Conservation (phyloP, 2,888 invertebrate genomes). For the Carterocephalus palaemon region DNA sequence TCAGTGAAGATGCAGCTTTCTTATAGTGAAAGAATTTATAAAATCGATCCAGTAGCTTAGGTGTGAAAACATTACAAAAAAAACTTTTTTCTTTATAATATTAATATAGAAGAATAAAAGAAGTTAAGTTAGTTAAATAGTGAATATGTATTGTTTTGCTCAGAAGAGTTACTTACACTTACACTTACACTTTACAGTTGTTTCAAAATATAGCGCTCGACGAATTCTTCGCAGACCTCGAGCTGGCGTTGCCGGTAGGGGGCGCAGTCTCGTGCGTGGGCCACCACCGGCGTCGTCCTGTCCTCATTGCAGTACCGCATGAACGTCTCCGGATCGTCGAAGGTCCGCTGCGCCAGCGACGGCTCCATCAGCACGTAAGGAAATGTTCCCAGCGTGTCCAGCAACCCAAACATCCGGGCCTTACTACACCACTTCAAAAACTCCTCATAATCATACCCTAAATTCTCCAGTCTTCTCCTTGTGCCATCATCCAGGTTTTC, state of each 20-base stretch:
- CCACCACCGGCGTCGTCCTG: conserved; percentile 37
- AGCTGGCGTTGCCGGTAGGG: conserved; percentile 43
- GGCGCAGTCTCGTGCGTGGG: conserved; percentile 33
- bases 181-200: conserved; percentile 1
- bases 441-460: conserved; percentile 32
- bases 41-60: too few species aligned
- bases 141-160: too few species aligned
- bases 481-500: conserved; percentile 40
- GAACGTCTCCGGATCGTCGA: conserved; percentile 38
- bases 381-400: conserved; percentile 34
- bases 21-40: too few species aligned
- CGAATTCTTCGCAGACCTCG: conserved; percentile 51
- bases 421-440: conserved; percentile 32
- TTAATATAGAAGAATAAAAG: too few species aligned
- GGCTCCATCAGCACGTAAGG: conserved; percentile 45
- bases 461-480: conserved; percentile 37
- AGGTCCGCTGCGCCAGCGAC: conserved; percentile 32
- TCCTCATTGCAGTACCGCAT: conserved; percentile 33
- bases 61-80: too few species aligned
- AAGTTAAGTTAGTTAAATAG: too few species aligned
- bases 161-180: not conserved
- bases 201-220: conserved; percentile 42
- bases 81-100: too few species aligned
- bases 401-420: conserved; percentile 33
- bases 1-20: too few species aligned